Evolutionary conservation across 2,888 invertebrate species (phyloP).

Genomic region (Mimumesa dahlbomi): DNA sequence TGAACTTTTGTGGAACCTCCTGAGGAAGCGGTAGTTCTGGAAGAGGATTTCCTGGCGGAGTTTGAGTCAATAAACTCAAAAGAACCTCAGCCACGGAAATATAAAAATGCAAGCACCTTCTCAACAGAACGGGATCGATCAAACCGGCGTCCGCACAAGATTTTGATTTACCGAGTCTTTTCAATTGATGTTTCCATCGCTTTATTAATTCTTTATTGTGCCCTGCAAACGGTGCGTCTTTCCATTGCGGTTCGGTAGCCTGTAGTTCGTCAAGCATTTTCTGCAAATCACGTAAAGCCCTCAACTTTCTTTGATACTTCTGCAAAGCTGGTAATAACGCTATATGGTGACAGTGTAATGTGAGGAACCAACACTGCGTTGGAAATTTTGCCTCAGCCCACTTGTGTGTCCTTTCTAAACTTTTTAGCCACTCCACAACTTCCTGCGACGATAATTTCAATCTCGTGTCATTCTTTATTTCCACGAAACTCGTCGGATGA

Average conservation of each 20-base stretch:
- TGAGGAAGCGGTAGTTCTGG: conserved; percentile 83
- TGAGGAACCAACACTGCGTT: conserved; percentile 98
- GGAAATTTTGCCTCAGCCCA: conserved; percentile 94
- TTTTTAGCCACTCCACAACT: conserved; percentile 88
- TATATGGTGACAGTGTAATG: conserved; percentile 96
- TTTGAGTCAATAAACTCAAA: conserved; percentile 84
- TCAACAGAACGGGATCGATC: conserved; percentile 91
- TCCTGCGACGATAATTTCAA: conserved; percentile 92
- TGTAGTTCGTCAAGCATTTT: conserved; percentile 92
- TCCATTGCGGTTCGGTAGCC: conserved; percentile 91
- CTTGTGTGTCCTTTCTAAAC: conserved; percentile 84
- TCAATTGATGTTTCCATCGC: conserved; percentile 93
- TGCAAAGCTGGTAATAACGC: conserved; percentile 94
- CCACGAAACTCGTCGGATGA: conserved; percentile 88
- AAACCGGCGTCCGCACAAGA: conserved; percentile 95
- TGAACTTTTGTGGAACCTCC: conserved; percentile 88
- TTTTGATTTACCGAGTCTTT: conserved; percentile 88
- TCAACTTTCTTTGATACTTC: conserved; percentile 88
- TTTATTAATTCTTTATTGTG: conserved; percentile 92
- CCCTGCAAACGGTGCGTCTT: conserved; percentile 87
- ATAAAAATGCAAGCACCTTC: conserved; percentile 93
- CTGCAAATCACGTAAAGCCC: conserved; percentile 92
- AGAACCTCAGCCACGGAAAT: conserved; percentile 91
- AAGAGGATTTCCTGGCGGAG: conserved; percentile 80
- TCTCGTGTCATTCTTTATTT: conserved; percentile 90